These are phyloP conservation scores for Glaucomys volans DNA, from an alignment of 2,113 vertebrate species.

Conservation along the genomic window DNA sequence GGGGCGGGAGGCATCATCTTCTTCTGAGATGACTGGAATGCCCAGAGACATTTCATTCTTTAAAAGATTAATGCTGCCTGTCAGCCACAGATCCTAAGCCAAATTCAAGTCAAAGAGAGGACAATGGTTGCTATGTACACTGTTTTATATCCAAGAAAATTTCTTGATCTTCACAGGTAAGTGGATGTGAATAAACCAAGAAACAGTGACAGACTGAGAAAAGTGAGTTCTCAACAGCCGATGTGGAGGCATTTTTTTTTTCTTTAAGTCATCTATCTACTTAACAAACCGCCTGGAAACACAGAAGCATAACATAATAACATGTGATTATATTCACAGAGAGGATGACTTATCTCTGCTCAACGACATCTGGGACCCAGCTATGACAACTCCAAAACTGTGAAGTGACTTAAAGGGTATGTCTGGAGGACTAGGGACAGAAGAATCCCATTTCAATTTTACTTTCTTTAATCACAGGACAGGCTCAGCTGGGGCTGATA, in stretches of 20 bases:
- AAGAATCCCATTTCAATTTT: neutral
- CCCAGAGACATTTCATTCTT: constrained; percentile 77
- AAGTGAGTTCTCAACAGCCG: neutral
- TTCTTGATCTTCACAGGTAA: constrained; percentile 46
- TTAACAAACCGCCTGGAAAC: neutral
- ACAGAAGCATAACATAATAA: neutral
- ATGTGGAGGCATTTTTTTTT: neutral
- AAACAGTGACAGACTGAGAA: neutral
- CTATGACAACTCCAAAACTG: neutral
- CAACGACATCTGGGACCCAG: neutral
- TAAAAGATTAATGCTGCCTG: constrained; percentile 58
- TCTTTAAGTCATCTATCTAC: neutral
- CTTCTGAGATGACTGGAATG: constrained; percentile 71
- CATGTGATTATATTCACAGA: neutral
- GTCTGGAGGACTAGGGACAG: neutral
- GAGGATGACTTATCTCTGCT: neutral
- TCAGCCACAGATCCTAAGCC: constrained; percentile 56
- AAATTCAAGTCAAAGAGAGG: constrained; percentile 72
- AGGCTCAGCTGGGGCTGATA: neutral
- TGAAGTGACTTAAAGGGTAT: neutral
- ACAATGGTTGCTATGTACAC: constrained; percentile 67
- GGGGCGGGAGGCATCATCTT: neutral
- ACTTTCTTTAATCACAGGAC: neutral
- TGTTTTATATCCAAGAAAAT: constrained; percentile 51
- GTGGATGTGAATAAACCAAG: neutral